Percentiles rank a stretch among this genome's conserved stretches.
Conservation (phyloP, 2,797 vertebrate genomes). For the Arnoldichthys spilopterus region DNA sequence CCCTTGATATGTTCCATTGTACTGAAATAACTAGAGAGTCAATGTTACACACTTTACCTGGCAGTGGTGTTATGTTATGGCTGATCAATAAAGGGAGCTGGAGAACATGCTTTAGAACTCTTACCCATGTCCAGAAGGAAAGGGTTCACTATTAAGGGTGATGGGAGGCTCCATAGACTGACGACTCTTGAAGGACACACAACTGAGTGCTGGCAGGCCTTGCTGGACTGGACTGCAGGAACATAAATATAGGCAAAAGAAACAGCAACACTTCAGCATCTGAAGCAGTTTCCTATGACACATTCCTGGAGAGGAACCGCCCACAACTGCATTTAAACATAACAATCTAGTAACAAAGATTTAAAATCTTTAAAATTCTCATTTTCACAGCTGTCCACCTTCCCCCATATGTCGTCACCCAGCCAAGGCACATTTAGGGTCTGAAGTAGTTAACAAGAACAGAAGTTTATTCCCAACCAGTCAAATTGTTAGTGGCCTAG, state of each 20-base stretch:
- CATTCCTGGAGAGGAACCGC: neutral
- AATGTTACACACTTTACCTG: too few relatives aligned
- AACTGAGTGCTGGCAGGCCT: neutral
- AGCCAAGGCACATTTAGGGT: too few relatives aligned
- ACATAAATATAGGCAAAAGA: neutral
- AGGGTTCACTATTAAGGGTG: neutral
- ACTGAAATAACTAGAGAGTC: too few relatives aligned
- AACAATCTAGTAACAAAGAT: too few relatives aligned
- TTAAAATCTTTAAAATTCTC: too few relatives aligned
- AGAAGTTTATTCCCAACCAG: too few relatives aligned
- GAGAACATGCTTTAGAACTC: neutral
- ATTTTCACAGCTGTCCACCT: too few relatives aligned
- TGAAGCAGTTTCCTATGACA: neutral
- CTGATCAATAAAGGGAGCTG: neutral
- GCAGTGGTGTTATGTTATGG: too few relatives aligned
- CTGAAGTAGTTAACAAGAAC: too few relatives aligned
- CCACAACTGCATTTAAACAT: neutral
- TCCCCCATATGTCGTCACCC: too few relatives aligned
- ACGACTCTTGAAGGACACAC: conserved; percentile 18
- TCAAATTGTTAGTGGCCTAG: too few relatives aligned
- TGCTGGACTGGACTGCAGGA: neutral
- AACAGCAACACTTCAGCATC: neutral
- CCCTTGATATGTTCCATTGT: too few relatives aligned
- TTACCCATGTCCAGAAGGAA: neutral
- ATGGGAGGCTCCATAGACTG: neutral